Conservation (phyloP, 2,797 vertebrate species). For the Siniperca scherzeri region DNA sequence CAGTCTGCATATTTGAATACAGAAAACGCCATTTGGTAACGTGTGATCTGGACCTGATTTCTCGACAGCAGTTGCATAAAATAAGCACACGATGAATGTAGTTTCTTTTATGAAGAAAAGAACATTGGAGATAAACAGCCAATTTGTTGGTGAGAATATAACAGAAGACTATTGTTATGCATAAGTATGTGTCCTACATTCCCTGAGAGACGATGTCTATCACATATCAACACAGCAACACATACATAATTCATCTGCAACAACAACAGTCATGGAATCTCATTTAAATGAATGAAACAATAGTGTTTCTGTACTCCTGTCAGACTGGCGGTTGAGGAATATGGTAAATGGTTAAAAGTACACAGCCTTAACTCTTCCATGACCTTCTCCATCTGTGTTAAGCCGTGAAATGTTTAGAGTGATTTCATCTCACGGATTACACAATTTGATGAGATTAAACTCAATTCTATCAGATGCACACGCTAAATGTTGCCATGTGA, state of each 20-base stretch:
- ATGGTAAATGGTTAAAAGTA: slow-evolving; percentile 56
- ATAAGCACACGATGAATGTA: slow-evolving; percentile 28
- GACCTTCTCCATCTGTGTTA: slow-evolving; percentile 50
- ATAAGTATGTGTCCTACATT: slow-evolving; percentile 84
- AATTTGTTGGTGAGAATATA: slow-evolving; percentile 74
- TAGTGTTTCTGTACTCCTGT: slow-evolving; percentile 72
- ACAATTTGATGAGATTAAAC: slow-evolving; percentile 69
- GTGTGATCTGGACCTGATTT: slow-evolving; percentile 34
- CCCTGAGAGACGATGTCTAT: slow-evolving; percentile 73
- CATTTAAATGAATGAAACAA: slow-evolving; percentile 79
- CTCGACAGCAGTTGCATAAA: slow-evolving; percentile 46
- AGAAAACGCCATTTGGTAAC: slow-evolving; percentile 49
- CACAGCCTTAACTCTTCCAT: slow-evolving; percentile 36
- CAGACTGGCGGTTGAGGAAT: slow-evolving; percentile 73
- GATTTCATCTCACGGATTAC: slow-evolving; percentile 65
- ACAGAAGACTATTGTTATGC: slow-evolving; percentile 82
- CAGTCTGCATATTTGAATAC: slow-evolving; percentile 40
- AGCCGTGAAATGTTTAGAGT: slow-evolving; percentile 43
- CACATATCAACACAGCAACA: slow-evolving; percentile 73
- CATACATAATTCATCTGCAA: slow-evolving; percentile 82
- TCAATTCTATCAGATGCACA: slow-evolving; percentile 49
- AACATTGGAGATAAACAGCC: slow-evolving; percentile 59
- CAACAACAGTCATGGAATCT: slow-evolving; percentile 75
- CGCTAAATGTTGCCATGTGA: slow-evolving; percentile 33
- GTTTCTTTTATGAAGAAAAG: slow-evolving; percentile 47